Base-by-base conservation (phyloP, 2,797 vertebrate species). In the Argentina silus region DNA sequence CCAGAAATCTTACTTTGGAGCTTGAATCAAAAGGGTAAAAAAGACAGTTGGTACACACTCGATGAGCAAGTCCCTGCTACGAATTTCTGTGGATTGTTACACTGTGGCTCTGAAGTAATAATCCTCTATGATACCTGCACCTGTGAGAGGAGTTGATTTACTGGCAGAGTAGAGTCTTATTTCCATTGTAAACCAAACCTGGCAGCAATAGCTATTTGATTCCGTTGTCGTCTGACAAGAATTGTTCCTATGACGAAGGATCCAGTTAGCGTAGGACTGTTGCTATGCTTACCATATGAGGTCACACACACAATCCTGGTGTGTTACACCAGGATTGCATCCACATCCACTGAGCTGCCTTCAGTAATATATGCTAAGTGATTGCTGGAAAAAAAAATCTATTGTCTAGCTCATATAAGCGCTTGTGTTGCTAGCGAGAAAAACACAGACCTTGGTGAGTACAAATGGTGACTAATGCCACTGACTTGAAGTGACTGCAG, bases 401-500 rank as follows among this genome's bases (percentile, higher is more conserved):
- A 12, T 60, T 1, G 57, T 23, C 57, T 60, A 12, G 21, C 57
- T 12, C 57, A 60, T 23, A 60, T 60, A 64, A 80, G 70, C 61
- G 48, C 76, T 79, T 76, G 67, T 76, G 86, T 92, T 91, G 79
- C 87, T 79, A 83, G 23, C 88, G 87, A 85, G 83, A 85, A n/a
- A 78, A 81, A 77, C 1, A 0, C 75, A 83, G 85, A 79, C 81
- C 78, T 82, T 80, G 81, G 72, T 83, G 70, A 76, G 71, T 60
- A 72, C 21, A 12, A 17, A n/a, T 21, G 47, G 76, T 77, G 80
- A 87, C 70, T 45, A 57, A 76, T 69, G 61, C 77, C 64, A 69
- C 23, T 83, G 76, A 86, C 84, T 86, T 85, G 69, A 90, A 86
- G 75, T 91, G 89, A n/a, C 21, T 14, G 19, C 45, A 27, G 45